phyloP scores from a whole-genome alignment of 2,113 vertebrate genomes.

The Nothoprocta pentlandii region DNA sequence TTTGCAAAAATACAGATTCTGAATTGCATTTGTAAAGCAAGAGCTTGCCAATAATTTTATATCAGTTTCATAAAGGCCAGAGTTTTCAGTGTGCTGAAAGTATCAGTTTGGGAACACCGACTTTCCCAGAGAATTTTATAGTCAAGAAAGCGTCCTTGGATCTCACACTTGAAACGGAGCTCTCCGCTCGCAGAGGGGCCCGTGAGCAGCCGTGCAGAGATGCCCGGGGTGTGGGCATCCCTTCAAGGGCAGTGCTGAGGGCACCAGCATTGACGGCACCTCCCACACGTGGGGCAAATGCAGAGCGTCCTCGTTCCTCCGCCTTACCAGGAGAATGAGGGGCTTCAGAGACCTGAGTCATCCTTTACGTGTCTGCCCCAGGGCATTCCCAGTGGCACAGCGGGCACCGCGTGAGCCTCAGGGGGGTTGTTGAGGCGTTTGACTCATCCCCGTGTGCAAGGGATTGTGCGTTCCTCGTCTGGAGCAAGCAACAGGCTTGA shows the following conservation, averaged over 20 bases:
- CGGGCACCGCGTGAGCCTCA: background rate
- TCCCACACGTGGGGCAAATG: background rate
- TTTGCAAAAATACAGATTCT: background rate
- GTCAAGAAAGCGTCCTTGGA: background rate
- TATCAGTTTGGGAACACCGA: background rate
- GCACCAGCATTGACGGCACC: background rate
- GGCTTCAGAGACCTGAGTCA: background rate
- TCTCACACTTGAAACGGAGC: background rate
- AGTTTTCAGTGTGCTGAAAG: background rate
- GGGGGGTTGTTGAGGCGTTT: background rate
- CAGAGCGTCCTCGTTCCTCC: background rate
- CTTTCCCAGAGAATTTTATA: background rate
- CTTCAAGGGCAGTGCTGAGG: background rate
- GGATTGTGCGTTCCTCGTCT: background rate
- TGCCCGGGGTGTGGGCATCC: background rate
- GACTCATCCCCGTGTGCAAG: background rate
- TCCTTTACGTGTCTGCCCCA: background rate
- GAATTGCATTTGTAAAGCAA: background rate
- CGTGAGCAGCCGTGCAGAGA: background rate
- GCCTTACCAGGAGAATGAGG: background rate
- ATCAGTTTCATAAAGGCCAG: background rate
- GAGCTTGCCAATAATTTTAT: background rate
- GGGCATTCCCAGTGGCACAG: background rate
- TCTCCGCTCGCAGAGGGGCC: background rate
- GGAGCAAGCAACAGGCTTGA: background rate